Evolutionary conservation across 2,888 invertebrate genomes (phyloP).

Genomic region (Drosophila gaucha): DNA sequence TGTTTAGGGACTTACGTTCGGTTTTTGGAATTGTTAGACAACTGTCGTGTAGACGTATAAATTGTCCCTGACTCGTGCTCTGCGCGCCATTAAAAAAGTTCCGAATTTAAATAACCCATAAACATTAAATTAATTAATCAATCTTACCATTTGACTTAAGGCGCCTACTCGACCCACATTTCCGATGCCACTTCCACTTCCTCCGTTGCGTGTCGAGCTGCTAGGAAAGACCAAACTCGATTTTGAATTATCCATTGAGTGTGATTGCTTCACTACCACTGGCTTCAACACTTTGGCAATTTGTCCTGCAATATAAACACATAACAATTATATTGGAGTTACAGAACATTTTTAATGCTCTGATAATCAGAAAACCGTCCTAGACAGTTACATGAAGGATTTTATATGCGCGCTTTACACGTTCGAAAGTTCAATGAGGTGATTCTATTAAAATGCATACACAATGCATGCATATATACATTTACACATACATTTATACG

Average conservation of each 20-base stretch:
- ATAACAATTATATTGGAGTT: too few relatives aligned
- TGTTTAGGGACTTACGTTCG: constrained; percentile 75
- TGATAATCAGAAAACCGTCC: too few relatives aligned
- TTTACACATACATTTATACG: neutral
- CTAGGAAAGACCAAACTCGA: constrained; percentile 56
- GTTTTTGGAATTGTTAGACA: constrained; percentile 76
- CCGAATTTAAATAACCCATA: neutral
- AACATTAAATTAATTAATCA: too few relatives aligned
- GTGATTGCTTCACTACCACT: constrained; percentile 79
- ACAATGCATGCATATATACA: neutral
- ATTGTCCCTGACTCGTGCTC: constrained; percentile 82
- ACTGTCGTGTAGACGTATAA: constrained; percentile 81
- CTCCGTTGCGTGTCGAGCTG: constrained; percentile 55
- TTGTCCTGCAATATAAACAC: constrained; percentile 74
- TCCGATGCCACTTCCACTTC: constrained; percentile 52
- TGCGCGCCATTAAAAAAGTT: constrained; percentile 41
- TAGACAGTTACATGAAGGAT: neutral
- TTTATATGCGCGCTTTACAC: constrained; percentile 4
- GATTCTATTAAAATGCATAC: constrained; percentile 5
- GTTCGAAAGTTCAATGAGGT: constrained; percentile 21
- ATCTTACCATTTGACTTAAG: constrained; percentile 79
- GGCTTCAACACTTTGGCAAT: constrained; percentile 82
- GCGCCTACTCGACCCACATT: constrained; percentile 75
- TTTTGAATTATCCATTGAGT: constrained; percentile 61
- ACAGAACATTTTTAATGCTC: too few relatives aligned